These are phyloP conservation scores for Bos indicus DNA, from an alignment of 2,113 vertebrate genomes.

Conservation along the genomic window DNA sequence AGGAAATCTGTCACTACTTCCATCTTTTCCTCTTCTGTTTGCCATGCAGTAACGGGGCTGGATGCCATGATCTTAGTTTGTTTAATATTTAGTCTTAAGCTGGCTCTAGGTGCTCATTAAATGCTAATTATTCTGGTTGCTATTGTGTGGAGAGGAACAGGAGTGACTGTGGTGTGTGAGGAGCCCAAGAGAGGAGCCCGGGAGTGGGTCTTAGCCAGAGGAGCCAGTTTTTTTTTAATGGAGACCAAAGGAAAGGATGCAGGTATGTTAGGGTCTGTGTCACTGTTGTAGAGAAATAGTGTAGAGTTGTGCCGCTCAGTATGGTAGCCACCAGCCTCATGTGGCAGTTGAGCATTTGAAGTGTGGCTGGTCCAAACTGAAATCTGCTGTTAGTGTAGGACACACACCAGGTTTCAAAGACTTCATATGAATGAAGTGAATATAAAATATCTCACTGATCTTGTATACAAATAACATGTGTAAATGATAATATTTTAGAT, in stretches of 20 bases:
- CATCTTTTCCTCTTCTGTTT: not conserved
- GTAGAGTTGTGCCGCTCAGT: not conserved
- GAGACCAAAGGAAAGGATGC: not conserved
- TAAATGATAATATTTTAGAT: not conserved
- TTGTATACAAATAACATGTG: not conserved
- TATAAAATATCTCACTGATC: not conserved
- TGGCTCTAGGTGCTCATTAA: not conserved
- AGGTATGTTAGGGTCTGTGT: not conserved
- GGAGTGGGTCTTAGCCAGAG: not conserved
- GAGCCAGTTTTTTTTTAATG: not conserved
- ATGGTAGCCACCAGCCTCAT: not conserved
- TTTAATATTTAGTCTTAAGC: not conserved
- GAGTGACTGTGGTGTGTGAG: not conserved
- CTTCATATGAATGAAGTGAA: not conserved
- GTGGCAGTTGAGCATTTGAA: not conserved
- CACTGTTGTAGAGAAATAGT: not conserved
- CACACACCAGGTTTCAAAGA: not conserved
- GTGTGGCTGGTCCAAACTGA: not conserved
- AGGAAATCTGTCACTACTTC: not conserved
- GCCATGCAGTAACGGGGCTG: not conserved
- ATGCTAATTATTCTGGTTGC: not conserved
- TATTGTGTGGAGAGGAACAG: not conserved
- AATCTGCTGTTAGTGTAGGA: not conserved
- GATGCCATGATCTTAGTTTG: not conserved
- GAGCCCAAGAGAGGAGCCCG: not conserved